phyloP scores from a whole-genome alignment of 2,113 vertebrate genomes.

The Syrmaticus mikado region DNA sequence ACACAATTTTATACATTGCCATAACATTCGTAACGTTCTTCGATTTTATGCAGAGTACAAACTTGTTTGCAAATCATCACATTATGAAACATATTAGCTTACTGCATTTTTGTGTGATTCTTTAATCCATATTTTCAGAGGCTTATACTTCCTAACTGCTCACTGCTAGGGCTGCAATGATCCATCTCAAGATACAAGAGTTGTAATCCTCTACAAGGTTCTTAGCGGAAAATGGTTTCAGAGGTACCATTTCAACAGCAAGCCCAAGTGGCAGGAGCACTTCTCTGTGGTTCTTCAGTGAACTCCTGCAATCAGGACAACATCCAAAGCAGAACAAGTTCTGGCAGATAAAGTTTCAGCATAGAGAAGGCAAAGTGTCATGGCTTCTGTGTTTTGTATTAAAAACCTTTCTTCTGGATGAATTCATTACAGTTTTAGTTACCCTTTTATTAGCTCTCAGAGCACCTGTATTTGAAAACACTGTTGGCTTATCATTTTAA shows the following conservation, averaged over 20 bases:
- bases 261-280: accelerated
- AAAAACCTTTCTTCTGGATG: not conserved
- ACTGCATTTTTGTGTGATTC: not conserved
- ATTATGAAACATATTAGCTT: not conserved
- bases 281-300: not conserved
- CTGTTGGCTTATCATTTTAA: not conserved
- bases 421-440: not conserved
- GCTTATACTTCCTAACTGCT: not conserved
- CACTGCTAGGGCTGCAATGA: not conserved
- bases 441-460: not conserved
- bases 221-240: not conserved
- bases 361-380: not conserved
- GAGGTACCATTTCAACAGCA: not conserved
- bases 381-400: not conserved
- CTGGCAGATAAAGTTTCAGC: not conserved
- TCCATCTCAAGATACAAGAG: not conserved
- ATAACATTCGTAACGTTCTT: not conserved
- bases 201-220: not conserved
- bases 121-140: not conserved
- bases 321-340: not conserved
- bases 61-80: not conserved
- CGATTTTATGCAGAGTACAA: not conserved
- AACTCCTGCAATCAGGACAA: not conserved
- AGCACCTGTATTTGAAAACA: not conserved
- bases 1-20: not conserved